Evolutionary conservation across 2,888 invertebrate species (phyloP), one percentile per base, ranked within the genome.

Genomic region (Argynnis bischoffii): DNA sequence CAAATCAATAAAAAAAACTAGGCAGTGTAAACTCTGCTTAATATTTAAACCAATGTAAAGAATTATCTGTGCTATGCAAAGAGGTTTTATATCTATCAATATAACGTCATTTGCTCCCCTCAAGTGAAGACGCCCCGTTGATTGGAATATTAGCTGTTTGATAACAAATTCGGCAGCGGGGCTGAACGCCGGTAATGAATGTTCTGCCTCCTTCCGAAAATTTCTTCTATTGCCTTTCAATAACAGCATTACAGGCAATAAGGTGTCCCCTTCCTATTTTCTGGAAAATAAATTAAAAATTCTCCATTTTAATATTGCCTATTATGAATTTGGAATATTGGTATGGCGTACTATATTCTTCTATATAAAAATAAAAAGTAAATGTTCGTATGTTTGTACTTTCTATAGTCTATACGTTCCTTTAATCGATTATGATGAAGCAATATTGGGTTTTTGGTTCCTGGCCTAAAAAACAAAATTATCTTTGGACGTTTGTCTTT

Each of bases 111-210:
- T 75, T 75, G 77, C 69, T 69, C 67, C 71, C 69, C 71, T 63
- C 63, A 72, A 67, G 63, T 60, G 67, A 72, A 72, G 71, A 72
- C 65, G 71, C 71, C 69, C 67, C 69, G 76, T 78, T 81, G 80
- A 86, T 87, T 83, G 82, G 82, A 84, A 85, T 86, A 88, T 88
- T 87, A 87, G 87, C 84, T 78, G 80, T 81, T 80, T 83, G 79
- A 84, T 86, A 84, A 85, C 83, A 81, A 86, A 83, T 83, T 83
- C 81, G 84, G 78, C 78, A 78, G 71, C 73, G 75, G 79, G 82
- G 79, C 78, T 80, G 79, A 79, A 79, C 77, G 75, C 79, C 82
- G 83, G 84, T 84, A 84, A 87, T 77, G 77, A 78, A 76, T 75
- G 78, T 75, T 77, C 73, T 71, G 75, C 76, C 72, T 72, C 66